Evolutionary conservation across 2,113 vertebrate species (phyloP), one percentile per base, ranked within the genome.

Genomic region (Carollia perspicillata): DNA sequence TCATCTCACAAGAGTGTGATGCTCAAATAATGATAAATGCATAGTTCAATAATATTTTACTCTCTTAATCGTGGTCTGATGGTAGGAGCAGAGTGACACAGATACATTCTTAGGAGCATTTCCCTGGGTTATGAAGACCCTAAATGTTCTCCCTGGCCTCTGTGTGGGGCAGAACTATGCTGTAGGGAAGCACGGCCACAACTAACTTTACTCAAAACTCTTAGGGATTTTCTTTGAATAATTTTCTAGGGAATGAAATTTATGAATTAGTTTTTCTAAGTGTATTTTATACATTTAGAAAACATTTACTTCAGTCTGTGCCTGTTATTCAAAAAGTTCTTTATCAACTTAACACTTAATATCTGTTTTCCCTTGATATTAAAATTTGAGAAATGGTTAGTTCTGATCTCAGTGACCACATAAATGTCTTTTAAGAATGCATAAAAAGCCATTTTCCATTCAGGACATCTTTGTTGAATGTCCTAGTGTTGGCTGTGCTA

Each of bases 311-410:
- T 86, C n/a, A 28, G 3, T 88, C 49, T 89, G 5, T 77, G 49
- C 11, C 58, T 84, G 68, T 9, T 94, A 71, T 26, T 89, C 22
- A 88, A 63, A 95, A 58, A 89, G 37, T 44, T 83, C 8, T 92
- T 92, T 84, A 68, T n/a, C 88, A 16, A 71, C 33, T 92, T 94
- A 77, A 49, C 66, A 23, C 86, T 79, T 80, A 94, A 42, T 87
- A 84, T 44, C 81, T 89, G 44, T 95, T 89, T 95, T 87, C 20
- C 13, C 65, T 74, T 87, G 37, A 33, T 92, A 49, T 35, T 95
- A 79, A 90, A 83, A 40, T 55, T 74, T 69, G 16, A 58, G 69
- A 93, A 96, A 66, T 77, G 37, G 6, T 51, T 94, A 55, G 13
- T 87, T 86, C 47, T 94, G 18, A 79, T 88, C 18, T 94, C 51